These are phyloP conservation scores for Sakesphorus luctuosus DNA, from an alignment of 2,113 vertebrate genomes.

Conservation along the genomic window DNA sequence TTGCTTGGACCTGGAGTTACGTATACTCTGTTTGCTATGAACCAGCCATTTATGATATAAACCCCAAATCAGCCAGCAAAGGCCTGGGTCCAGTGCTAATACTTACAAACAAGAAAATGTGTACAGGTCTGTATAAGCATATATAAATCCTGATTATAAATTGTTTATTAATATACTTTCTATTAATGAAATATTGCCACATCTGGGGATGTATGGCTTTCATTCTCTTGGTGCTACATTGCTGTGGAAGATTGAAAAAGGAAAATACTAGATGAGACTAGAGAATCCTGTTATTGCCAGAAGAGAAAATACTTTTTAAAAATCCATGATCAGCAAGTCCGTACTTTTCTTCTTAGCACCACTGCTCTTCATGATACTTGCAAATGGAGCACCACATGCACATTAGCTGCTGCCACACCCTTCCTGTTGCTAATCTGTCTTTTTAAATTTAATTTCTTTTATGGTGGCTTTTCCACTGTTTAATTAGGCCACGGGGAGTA, in stretches of 20 bases:
- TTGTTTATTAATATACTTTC: neutral
- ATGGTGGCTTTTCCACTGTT: constrained; percentile 76
- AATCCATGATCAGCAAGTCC: neutral
- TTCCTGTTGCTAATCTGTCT: constrained; percentile 82
- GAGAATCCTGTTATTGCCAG: neutral
- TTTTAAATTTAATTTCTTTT: constrained; percentile 83
- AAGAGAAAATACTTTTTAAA: neutral
- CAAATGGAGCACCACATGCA: neutral
- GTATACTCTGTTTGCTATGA: neutral
- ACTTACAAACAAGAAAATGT: neutral
- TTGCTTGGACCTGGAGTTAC: neutral
- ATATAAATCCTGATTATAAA: neutral
- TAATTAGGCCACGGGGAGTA: constrained; percentile 84
- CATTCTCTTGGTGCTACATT: neutral
- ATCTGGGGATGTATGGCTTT: neutral
- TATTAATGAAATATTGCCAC: neutral
- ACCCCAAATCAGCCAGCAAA: neutral
- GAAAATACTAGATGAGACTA: neutral
- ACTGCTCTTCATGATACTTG: neutral
- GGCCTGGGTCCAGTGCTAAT: neutral
- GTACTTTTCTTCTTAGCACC: neutral
- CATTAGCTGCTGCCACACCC: constrained; percentile 55
- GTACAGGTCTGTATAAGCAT: neutral
- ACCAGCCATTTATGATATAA: neutral
- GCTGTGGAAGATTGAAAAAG: neutral